Conservation (phyloP, 2,113 vertebrate genomes). For the Pogonocichla stellata region DNA sequence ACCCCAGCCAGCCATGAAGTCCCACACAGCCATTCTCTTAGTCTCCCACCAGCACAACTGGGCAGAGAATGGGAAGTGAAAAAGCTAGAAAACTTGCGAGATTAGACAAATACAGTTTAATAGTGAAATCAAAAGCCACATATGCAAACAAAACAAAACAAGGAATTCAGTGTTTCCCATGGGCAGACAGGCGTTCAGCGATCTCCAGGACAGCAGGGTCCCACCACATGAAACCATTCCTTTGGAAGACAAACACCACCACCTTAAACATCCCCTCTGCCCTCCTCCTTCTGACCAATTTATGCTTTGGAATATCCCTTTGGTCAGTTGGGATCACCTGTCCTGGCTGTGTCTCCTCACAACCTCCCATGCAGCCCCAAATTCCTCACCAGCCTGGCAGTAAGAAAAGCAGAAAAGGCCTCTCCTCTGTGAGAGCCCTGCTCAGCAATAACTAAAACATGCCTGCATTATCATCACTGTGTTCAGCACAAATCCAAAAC, state of each 20-base stretch:
- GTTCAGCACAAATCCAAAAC: neutral
- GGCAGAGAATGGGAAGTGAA: neutral
- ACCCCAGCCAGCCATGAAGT: neutral
- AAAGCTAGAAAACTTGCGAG: neutral
- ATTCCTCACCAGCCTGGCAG: neutral
- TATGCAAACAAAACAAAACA: neutral
- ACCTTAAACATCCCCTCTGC: neutral
- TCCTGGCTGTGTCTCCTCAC: neutral
- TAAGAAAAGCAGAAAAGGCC: neutral
- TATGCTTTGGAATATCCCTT: neutral
- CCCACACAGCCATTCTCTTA: neutral
- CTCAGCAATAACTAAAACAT: neutral
- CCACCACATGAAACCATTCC: fast-evolving
- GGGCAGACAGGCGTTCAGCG: fast-evolving
- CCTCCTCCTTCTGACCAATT: neutral
- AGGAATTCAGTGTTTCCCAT: neutral
- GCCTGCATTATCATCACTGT: neutral
- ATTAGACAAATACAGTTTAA: neutral
- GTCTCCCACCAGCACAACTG: fast-evolving
- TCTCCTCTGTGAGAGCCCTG: neutral
- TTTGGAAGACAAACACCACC: neutral
- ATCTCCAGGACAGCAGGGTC: neutral
- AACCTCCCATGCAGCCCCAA: neutral
- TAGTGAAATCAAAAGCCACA: neutral
- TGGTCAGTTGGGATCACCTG: too few species aligned